Percentiles rank a stretch among this genome's conserved stretches.
Conservation (phyloP, 2,888 invertebrate genomes). For the Hoplodrina blanda region DNA sequence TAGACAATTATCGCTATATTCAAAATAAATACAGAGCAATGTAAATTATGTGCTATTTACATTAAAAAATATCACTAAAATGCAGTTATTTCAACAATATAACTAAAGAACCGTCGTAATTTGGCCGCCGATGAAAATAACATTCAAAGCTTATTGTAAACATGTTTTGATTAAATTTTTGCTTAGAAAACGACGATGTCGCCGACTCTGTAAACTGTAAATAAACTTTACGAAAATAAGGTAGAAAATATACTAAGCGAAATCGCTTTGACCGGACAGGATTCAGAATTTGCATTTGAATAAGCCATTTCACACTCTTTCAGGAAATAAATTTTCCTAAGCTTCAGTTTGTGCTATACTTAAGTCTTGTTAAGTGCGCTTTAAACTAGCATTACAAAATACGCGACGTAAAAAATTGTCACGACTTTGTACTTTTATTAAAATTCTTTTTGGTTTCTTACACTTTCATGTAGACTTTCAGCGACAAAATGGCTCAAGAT, state of each 20-base stretch:
- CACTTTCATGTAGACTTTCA: constrained; percentile 12
- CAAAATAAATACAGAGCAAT: too few relatives aligned
- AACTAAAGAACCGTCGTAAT: too few relatives aligned
- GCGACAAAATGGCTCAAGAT: constrained; percentile 3
- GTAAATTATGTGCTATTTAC: too few relatives aligned
- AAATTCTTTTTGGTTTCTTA: constrained; percentile 18
- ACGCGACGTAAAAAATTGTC: constrained; percentile 23
- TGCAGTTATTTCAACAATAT: too few relatives aligned
- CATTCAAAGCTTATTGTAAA: constrained; percentile 3
- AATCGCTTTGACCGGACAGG: constrained; percentile 63
- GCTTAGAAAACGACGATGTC: constrained; percentile 18
- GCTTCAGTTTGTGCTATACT: constrained; percentile 52
- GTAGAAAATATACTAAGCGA: constrained; percentile 58
- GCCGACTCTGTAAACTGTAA: constrained; percentile 16
- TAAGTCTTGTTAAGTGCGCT: constrained; percentile 53
- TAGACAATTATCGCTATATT: too few relatives aligned
- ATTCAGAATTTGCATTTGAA: constrained; percentile 63
- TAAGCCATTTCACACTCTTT: constrained; percentile 65
- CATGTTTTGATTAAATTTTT: constrained; percentile 40
- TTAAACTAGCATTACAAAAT: constrained; percentile 60
- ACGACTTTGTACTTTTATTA: constrained; percentile 24
- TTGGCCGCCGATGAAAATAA: neutral
- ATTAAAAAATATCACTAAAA: too few relatives aligned
- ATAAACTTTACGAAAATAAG: constrained; percentile 43
- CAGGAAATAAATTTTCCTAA: constrained; percentile 60